Percentiles rank a stretch among this genome's conserved stretches.
These are phyloP conservation scores for Sanderia malayensis DNA, from an alignment of 30 jellyfish, hydroid and myxozoan genomes.

Conservation along the genomic window DNA sequence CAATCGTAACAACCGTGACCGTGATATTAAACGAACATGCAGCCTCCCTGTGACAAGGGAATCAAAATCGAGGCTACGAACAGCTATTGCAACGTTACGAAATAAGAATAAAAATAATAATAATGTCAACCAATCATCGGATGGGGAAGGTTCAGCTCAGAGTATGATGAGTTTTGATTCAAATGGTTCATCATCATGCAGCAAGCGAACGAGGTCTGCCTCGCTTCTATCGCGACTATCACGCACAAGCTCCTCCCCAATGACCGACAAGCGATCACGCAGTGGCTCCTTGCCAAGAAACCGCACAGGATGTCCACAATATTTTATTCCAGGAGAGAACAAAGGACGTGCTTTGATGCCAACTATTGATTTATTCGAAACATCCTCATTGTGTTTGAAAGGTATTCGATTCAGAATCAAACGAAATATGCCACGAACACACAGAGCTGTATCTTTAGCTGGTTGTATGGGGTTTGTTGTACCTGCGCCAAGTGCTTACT, in stretches of 20 bases:
- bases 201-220: conserved; percentile 46
- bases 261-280: conserved; percentile 45
- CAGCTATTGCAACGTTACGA: conserved; percentile 7
- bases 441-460: conserved; percentile 70
- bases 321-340: conserved; percentile 73
- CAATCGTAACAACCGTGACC: too few species aligned
- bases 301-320: conserved; percentile 70
- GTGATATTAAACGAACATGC: conserved; percentile 17
- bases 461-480: conserved; percentile 82
- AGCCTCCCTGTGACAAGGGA: conserved; percentile 45
- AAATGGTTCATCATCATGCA: conserved; percentile 26
- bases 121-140: conserved; percentile 8
- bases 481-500: conserved; percentile 77
- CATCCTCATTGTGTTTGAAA: conserved; percentile 61
- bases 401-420: conserved; percentile 54
- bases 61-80: conserved; percentile 29
- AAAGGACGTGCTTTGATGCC: conserved; percentile 54
- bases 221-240: conserved; percentile 42
- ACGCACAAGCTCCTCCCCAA: conserved; percentile 52
- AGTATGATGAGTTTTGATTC: conserved; percentile 60
- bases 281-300: conserved; percentile 44
- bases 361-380: conserved; percentile 47
- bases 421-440: conserved; percentile 72
- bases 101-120: conserved; percentile 7
- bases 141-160: conserved; percentile 64